phyloP scores from a whole-genome alignment of 2,113 vertebrate genomes.

The Phocoena phocoena region DNA sequence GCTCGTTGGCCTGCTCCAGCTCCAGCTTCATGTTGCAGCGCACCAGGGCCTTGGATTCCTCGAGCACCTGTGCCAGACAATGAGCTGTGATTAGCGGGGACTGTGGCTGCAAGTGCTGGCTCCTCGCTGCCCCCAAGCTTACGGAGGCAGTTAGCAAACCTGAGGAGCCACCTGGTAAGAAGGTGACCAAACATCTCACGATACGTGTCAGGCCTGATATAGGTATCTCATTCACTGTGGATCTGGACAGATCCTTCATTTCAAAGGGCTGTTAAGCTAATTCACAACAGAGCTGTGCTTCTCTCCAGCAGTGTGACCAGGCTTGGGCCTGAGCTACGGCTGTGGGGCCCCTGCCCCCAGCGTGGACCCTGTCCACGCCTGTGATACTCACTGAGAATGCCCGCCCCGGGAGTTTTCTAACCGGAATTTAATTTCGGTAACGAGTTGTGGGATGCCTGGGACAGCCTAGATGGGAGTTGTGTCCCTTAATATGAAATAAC shows the following conservation, averaged over 20 bases:
- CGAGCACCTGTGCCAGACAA: conserved; percentile 88
- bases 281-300: neutral
- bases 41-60: conserved; percentile 96
- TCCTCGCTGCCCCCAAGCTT: fast-evolving
- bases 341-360: fast-evolving
- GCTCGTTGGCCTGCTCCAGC: conserved; percentile 96
- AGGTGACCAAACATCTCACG: neutral
- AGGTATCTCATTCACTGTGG: neutral
- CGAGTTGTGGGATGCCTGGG: neutral
- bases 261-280: neutral
- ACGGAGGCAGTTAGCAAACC: fast-evolving
- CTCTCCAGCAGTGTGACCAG: fast-evolving
- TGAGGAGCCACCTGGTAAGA: neutral
- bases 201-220: fast-evolving
- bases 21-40: conserved; percentile 91
- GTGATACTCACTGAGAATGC: fast-evolving
- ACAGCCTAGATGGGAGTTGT: neutral
- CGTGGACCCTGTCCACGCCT: no score
- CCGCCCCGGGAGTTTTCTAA: neutral
- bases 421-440: neutral
- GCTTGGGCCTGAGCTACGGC: fast-evolving
- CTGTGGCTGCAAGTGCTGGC: fast-evolving
- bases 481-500: neutral
- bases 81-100: neutral
- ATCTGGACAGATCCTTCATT: fast-evolving